Conservation (phyloP, 2,797 vertebrate species). For the Geotrypetes seraphini region DNA sequence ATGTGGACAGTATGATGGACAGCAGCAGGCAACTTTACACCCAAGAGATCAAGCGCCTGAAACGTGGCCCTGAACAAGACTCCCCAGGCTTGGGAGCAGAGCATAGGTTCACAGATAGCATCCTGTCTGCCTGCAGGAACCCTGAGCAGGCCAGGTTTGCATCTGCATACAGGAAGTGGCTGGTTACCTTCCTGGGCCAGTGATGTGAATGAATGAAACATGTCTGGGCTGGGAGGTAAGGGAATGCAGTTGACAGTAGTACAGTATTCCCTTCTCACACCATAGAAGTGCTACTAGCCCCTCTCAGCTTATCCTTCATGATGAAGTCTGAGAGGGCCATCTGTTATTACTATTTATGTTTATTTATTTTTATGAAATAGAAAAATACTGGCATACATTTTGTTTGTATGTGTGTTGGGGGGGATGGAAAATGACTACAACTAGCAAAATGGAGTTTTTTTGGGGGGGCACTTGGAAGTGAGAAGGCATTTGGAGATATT, state of each 20-base stretch:
- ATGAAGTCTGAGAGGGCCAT: constrained; percentile 23
- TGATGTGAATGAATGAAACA: too few relatives aligned
- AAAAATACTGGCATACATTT: constrained; percentile 12
- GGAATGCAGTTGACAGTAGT: constrained; percentile 35
- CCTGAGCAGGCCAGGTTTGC: constrained; percentile 80
- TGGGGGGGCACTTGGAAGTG: neutral
- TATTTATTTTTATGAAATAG: constrained; percentile 21
- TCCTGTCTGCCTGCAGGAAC: constrained; percentile 65
- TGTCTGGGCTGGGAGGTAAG: constrained; percentile 12
- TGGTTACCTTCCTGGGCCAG: constrained; percentile 72
- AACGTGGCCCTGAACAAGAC: constrained; percentile 62
- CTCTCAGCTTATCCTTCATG: constrained; percentile 26
- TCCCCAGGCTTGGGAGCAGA: constrained; percentile 59
- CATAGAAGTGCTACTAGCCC: too few relatives aligned
- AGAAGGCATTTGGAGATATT: constrained; percentile 15
- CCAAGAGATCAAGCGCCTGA: constrained; percentile 82
- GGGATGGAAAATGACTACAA: too few relatives aligned
- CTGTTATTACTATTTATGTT: constrained; percentile 35
- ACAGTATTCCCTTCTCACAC: constrained; percentile 51
- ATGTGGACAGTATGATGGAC: constrained; percentile 67
- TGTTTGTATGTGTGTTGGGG: constrained; percentile 14
- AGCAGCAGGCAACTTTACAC: constrained; percentile 61
- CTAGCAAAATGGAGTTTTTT: too few relatives aligned
- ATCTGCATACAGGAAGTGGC: constrained; percentile 82
- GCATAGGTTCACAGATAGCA: constrained; percentile 62